Evolutionary conservation across 53 echinoderm and acorn worm genomes (phyloP).

Genomic region (Apostichopus leukothele): DNA sequence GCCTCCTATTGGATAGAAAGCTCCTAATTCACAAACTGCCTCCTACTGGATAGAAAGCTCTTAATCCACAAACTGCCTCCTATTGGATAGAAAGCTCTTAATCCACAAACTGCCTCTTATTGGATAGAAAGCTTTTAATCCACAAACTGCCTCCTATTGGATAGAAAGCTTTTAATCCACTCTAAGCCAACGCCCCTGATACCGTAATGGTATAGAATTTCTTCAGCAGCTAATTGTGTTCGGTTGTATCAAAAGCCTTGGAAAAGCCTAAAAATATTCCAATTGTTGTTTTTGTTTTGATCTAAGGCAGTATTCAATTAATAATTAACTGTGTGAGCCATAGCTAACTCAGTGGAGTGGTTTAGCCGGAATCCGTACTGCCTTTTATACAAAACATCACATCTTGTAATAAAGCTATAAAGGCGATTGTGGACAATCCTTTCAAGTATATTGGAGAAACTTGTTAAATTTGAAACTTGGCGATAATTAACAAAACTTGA

Average conservation of each 20-base stretch:
- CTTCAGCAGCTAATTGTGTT: background rate
- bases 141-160: conserved; percentile 5
- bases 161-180: conserved; percentile 3
- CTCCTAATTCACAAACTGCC: too few species aligned
- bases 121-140: too few species aligned
- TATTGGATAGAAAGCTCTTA: too few species aligned
- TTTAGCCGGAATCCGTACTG: background rate
- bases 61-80: too few species aligned
- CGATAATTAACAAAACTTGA: background rate
- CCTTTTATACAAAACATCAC: background rate
- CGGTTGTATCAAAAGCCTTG: conserved; percentile 3
- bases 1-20: background rate
- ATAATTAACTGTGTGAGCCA: too few species aligned
- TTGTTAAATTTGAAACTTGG: background rate
- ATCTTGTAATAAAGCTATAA: background rate
- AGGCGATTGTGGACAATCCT: conserved; percentile 2
- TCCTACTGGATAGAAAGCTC: background rate
- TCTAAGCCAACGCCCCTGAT: background rate
- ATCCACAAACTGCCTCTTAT: too few species aligned
- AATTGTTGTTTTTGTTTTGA: background rate
- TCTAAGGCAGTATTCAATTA: conserved; percentile 5
- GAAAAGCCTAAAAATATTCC: background rate
- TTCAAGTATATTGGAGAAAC: conserved; percentile 5
- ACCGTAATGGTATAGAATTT: background rate
- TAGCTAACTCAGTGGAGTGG: background rate